Evolutionary conservation across 2,797 vertebrate genomes (phyloP), one percentile per base, ranked within the genome.

Genomic region (Chromis chromis): DNA sequence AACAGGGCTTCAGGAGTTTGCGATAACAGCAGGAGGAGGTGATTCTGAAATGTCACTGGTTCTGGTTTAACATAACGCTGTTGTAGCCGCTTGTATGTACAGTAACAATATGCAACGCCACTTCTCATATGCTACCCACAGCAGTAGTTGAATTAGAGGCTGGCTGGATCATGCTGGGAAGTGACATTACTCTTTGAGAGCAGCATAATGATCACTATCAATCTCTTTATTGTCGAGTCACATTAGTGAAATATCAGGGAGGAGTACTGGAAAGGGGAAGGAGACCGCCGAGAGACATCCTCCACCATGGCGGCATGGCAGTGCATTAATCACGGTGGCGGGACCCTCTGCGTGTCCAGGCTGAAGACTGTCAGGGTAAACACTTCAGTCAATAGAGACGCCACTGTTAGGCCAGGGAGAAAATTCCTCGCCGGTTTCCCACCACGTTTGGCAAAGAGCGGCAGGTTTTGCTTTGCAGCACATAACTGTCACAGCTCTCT

Each of bases 211-310:
- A 93, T 91, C 82, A 69, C 90, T 85, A 93, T 93, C 92, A 90
- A 93, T 94, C 93, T 94, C 91, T 88, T 84, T 88, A 84, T 87
- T 89, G 93, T 92, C 90, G 70, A 91, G 89, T 89, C 89, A 86
- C 90, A 92, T 94, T 94, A 93, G 89, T 83, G 90, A 82, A 89
- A 91, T 91, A 90, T 91, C 89, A 87, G 88, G 86, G 88, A 86
- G 86, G 90, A 88, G 87, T 57, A 83, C 83, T 73, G 88, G 86
- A 81, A 86, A 85, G 78, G 72, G 88, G 85, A 77, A 86, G 87
- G 79, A 89, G 86, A 91, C 87, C 87, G 91, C 92, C 85, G 76
- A 88, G 89, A 90, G 90, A 88, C 87, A 92, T 90, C 88, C 71
- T 87, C 85, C 57, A 81, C 81, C 69, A 60, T 78, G 88, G 92